phyloP scores from a whole-genome alignment of 2,113 vertebrate species.

The Perca flavescens region DNA sequence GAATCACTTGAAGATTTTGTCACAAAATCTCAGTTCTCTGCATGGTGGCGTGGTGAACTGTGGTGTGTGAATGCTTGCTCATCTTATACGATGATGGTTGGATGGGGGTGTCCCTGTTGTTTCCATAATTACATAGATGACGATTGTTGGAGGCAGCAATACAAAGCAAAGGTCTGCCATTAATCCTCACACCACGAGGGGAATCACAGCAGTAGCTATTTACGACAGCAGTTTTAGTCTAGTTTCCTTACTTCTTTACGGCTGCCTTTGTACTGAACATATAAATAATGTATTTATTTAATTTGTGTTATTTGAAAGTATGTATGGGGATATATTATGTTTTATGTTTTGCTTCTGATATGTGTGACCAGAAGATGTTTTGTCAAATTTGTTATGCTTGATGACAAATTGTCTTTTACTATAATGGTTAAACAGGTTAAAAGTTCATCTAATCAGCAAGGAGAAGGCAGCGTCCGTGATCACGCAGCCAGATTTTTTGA shows the following conservation, averaged over 20 bases:
- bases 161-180: background rate
- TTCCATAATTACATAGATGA: background rate
- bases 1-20: background rate
- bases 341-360: background rate
- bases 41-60: background rate
- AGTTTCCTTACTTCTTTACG: background rate
- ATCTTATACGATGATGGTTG: background rate
- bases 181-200: background rate
- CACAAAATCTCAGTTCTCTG: background rate
- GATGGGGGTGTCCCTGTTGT: background rate
- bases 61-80: background rate
- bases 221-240: background rate
- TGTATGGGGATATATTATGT: background rate
- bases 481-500: background rate
- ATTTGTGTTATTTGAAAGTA: background rate
- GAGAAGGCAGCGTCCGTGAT: no score
- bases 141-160: background rate
- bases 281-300: background rate
- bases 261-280: background rate
- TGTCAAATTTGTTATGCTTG: background rate
- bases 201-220: background rate
- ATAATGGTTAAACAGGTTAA: background rate
- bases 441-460: background rate
- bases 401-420: background rate
- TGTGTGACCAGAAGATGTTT: background rate